These are phyloP conservation scores for Cossypha polioptera DNA, from an alignment of 2,797 vertebrate genomes.

Conservation along the genomic window DNA sequence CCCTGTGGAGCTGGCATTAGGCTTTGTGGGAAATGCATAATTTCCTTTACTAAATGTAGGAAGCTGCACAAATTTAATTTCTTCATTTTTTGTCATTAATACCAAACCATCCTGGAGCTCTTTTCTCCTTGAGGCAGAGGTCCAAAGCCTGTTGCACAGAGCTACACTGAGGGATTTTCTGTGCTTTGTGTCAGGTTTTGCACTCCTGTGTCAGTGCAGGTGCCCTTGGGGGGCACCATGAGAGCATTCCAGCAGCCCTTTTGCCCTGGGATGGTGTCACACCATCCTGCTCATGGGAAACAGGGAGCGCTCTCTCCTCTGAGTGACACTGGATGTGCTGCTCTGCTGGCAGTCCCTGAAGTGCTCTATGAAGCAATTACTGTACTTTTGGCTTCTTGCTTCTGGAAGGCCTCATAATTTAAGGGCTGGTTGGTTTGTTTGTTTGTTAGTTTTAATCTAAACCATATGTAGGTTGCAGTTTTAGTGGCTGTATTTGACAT, in stretches of 20 bases:
- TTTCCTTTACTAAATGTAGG: constrained; percentile 54
- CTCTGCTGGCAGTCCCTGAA: not conserved
- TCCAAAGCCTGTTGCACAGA: not conserved
- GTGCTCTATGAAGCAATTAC: not conserved
- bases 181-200: not conserved
- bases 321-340: not conserved
- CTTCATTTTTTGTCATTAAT: constrained; percentile 55
- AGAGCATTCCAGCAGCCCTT: not conserved
- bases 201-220: not conserved
- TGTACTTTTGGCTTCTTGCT: constrained; percentile 14
- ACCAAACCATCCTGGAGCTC: constrained; percentile 1
- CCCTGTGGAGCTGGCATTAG: constrained; percentile 49
- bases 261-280: not conserved
- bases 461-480: not conserved
- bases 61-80: constrained; percentile 59
- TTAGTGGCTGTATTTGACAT: not conserved
- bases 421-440: constrained; percentile 35
- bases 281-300: accelerated
- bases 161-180: not conserved
- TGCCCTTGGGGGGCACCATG: not conserved
- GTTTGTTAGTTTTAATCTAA: constrained; percentile 48
- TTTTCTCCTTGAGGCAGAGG: not conserved
- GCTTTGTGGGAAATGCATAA: constrained; percentile 61
- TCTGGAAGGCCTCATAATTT: constrained; percentile 16
- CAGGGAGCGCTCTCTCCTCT: accelerated